Evolutionary conservation across 2,797 vertebrate species (phyloP).

Genomic region (Muraenolepis orangiensis): DNA sequence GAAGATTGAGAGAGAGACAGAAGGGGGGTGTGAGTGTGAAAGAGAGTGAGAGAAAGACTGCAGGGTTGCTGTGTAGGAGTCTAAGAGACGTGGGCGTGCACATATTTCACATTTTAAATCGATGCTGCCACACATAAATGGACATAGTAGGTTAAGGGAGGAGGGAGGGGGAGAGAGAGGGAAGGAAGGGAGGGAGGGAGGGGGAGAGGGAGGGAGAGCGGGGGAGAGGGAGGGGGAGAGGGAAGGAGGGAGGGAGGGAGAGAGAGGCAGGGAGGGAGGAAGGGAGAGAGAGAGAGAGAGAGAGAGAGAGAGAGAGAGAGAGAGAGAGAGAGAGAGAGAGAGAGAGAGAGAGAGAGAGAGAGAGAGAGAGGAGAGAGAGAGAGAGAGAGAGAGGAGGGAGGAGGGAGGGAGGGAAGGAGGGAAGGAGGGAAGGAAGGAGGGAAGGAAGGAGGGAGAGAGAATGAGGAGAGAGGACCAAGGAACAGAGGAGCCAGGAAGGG

Average conservation of each 20-base stretch:
- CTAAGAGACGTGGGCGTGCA: slow-evolving; percentile 44
- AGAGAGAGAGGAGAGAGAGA: slow-evolving; percentile 48
- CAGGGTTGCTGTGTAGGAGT: slow-evolving; percentile 43
- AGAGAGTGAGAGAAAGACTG: not conserved
- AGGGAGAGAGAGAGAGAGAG: no score
- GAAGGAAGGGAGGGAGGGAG: no score
- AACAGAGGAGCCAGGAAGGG: not conserved
- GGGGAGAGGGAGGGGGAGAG: no score
- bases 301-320: slow-evolving; percentile 47
- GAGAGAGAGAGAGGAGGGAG: slow-evolving; percentile 36
- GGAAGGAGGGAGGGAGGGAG: no score
- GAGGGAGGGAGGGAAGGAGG: not conserved
- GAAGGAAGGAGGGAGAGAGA: slow-evolving; percentile 57
- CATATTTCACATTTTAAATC: slow-evolving; percentile 42
- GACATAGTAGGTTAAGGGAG: slow-evolving; percentile 1
- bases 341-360: no score
- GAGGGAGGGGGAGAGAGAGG: slow-evolving; percentile 28
- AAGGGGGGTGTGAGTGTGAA: not conserved
- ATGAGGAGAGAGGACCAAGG: slow-evolving; percentile 27
- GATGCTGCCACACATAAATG: slow-evolving; percentile 24
- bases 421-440: not conserved
- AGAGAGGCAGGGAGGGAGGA: no score
- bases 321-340: no score
- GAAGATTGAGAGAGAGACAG: not conserved
- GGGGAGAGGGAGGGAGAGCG: slow-evolving; percentile 51